Evolutionary conservation across 2,113 vertebrate species (phyloP).

Genomic region (Corythornis vintsioides): DNA sequence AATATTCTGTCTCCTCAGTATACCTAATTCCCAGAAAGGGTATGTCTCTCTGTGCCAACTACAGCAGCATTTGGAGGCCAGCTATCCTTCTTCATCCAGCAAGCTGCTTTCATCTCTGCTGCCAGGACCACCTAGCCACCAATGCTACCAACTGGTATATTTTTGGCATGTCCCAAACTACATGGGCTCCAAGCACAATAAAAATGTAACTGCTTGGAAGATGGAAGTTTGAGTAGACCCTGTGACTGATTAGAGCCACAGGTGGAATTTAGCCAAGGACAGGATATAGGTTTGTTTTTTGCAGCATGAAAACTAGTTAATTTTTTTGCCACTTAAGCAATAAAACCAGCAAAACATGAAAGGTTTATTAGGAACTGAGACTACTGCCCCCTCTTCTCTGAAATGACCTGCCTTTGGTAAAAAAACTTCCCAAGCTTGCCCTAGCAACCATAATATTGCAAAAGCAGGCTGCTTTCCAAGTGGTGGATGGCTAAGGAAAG

Average conservation of each 20-base stretch:
- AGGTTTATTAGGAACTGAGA: not conserved
- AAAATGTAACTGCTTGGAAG: not conserved
- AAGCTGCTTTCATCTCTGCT: not conserved
- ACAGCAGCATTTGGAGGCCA: not conserved
- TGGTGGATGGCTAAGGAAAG: not conserved
- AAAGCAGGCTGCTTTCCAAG: conserved; percentile 29
- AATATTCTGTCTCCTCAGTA: not conserved
- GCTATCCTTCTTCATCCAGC: not conserved
- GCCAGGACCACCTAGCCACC: conserved; percentile 30
- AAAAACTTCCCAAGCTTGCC: not conserved
- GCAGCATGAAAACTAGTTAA: not conserved
- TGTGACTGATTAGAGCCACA: not conserved
- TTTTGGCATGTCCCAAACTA: not conserved
- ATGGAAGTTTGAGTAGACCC: not conserved
- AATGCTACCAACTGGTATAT: not conserved
- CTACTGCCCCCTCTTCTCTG: not conserved
- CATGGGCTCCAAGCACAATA: conserved; percentile 17
- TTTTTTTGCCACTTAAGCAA: not conserved
- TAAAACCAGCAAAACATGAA: not conserved
- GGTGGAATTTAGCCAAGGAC: not conserved
- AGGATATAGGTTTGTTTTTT: not conserved
- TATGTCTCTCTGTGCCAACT: not conserved
- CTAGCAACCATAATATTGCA: not conserved
- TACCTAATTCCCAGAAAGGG: not conserved
- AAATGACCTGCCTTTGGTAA: not conserved